Base-by-base conservation (phyloP, 2,888 invertebrate genomes). In the Eustalomyia histrio region DNA sequence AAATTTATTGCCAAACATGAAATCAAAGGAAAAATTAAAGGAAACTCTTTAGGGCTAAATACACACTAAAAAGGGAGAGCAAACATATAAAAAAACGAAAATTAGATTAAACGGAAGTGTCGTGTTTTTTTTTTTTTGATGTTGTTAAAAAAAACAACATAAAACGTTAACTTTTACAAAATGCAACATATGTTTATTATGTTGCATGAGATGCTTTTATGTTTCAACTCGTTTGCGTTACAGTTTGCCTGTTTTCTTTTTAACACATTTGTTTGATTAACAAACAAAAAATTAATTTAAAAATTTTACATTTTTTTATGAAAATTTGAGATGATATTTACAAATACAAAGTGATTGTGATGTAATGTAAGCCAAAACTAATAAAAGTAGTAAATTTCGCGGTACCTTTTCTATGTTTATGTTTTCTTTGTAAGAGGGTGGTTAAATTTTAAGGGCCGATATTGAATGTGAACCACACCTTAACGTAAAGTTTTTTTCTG, bases 101-200 rank as follows among this genome's bases (percentile, higher is more conserved):
- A 76, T 81, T 78, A 74, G 76, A 81, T 81, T 81, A 81, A 74
- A 74, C 73, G 80, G 65, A 81, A 81, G 75, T 80, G 29, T 29
- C 29, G 29, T 29, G 3, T 29, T 29, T 29, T 29, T 29, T 29
- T 29, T 29, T 29, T 63, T 64, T 80, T 71, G 65, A 1, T 35
- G 24, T 55, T 47, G 69, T 53, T 43, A 67, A 67, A 78, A 78
- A 24, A 24, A 39, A 33, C n/a, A 58, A 63, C 24, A 52, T 52
- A 55, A 55, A 65, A 65, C 17, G 52, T 10, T 39, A 74, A 65
- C 76, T 61, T 67, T 69, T 6, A 53, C 65, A 81, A 81, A 81
- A 65, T 78, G 76, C 74, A 81, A 78, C 80, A 81, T 81, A 81
- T 78, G 80, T 64, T 76, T 69, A 72, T 75, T 75, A 71, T 61